phyloP scores from a whole-genome alignment of 2,888 invertebrate species.

The Cremastobaeus sp. region DNA sequence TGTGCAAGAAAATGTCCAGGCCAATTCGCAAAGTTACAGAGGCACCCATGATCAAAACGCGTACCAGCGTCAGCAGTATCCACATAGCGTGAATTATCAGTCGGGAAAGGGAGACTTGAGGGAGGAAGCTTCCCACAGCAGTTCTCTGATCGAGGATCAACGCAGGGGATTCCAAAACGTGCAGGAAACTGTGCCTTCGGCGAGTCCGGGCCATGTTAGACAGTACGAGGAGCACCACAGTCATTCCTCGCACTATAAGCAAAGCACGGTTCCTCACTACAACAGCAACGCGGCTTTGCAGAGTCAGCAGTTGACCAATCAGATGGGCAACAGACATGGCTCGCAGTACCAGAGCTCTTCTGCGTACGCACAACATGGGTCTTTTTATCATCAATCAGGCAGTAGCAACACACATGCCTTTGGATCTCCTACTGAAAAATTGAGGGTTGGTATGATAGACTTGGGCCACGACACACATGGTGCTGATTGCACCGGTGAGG shows the following conservation, averaged over 20 bases:
- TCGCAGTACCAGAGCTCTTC: not conserved
- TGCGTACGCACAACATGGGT: conserved; percentile 32
- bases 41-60: not conserved
- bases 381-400: conserved; percentile 11
- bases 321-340: not conserved
- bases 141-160: not conserved
- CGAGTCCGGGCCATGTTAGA: conserved; percentile 16
- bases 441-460: conserved; percentile 28
- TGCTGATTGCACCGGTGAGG: conserved; percentile 35
- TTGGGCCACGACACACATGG: conserved; percentile 9
- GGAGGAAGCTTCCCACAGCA: conserved; percentile 5
- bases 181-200: conserved; percentile 1
- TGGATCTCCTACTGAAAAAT: conserved; percentile 33
- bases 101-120: not conserved
- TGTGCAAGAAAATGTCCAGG: not conserved
- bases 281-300: not conserved
- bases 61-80: conserved; percentile 5
- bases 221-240: conserved; percentile 39
- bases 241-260: conserved; percentile 36
- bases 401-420: not conserved
- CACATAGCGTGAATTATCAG: conserved; percentile 3
- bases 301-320: conserved; percentile 14
- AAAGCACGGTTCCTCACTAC: conserved; percentile 36
- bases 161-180: conserved; percentile 6
- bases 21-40: conserved; percentile 9